phyloP scores from a whole-genome alignment of 2,113 vertebrate species.

The Morone saxatilis region DNA sequence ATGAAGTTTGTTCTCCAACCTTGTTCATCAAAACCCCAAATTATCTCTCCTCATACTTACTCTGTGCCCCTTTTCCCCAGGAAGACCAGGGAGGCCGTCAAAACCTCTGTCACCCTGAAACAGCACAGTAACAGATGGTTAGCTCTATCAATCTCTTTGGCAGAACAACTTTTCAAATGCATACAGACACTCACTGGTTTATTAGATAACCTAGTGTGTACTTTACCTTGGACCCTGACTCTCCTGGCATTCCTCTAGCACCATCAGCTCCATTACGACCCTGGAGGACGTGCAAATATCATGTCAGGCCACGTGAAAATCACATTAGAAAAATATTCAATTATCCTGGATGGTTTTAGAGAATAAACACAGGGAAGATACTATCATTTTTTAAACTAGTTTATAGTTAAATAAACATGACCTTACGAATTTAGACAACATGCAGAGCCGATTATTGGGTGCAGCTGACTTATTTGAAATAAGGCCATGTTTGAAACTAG shows the following conservation, averaged over 20 bases:
- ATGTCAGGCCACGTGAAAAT: conserved; percentile 35
- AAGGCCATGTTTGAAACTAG: conserved; percentile 35
- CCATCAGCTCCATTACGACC: conserved; percentile 96
- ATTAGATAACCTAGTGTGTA: not conserved
- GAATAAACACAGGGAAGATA: conserved; percentile 28
- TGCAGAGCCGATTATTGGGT: conserved; percentile 32
- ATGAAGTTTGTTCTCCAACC: conserved; percentile 10
- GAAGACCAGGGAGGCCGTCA: conserved; percentile 97
- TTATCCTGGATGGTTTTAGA: conserved; percentile 3
- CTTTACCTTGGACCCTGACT: conserved; percentile 91
- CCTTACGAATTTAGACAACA: conserved; percentile 40
- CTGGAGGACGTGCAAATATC: conserved; percentile 75
- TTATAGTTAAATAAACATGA: conserved; percentile 57
- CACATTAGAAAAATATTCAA: conserved; percentile 12
- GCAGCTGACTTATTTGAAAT: conserved; percentile 63
- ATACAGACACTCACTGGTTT: not conserved
- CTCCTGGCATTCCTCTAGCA: conserved; percentile 95
- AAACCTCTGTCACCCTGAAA: conserved; percentile 96
- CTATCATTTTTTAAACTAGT: conserved; percentile 14
- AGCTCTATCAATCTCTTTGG: not conserved
- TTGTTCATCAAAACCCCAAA: not conserved
- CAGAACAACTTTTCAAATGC: not conserved
- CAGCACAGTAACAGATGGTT: conserved; percentile 20
- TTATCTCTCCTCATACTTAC: conserved; percentile 83
- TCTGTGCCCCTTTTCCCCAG: conserved; percentile 97